These are phyloP conservation scores for Otis tarda DNA, from an alignment of 2,113 vertebrate species.

Conservation along the genomic window DNA sequence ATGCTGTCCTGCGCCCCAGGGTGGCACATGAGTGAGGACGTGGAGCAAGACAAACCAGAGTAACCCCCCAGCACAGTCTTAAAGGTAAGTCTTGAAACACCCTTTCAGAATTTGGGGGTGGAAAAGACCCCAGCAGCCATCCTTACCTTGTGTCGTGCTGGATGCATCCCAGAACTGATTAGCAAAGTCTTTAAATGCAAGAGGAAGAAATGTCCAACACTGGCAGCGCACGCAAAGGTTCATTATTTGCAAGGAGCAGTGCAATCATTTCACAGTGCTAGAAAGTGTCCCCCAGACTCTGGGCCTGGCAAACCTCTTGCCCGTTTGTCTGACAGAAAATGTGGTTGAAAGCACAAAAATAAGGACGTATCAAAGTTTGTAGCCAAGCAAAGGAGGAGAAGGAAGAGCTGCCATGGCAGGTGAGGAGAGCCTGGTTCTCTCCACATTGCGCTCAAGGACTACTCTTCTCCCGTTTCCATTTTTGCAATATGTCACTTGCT, in stretches of 20 bases:
- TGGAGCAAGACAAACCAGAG: neutral
- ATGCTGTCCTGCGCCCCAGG: neutral
- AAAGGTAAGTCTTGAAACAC: neutral
- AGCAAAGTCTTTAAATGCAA: neutral
- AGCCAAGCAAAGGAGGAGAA: neutral
- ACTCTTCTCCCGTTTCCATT: conserved; percentile 76
- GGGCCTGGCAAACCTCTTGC: neutral
- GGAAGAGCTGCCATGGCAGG: accelerated
- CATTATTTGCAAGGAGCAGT: neutral
- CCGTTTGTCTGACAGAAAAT: neutral
- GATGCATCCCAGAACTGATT: neutral
- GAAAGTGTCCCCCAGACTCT: neutral
- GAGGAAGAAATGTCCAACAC: neutral
- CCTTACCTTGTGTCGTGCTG: neutral
- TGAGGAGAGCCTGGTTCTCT: neutral
- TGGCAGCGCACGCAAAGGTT: neutral
- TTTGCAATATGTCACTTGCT: conserved; percentile 82
- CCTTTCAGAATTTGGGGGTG: neutral
- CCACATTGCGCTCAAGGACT: neutral
- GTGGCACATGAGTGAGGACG: neutral
- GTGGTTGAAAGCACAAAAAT: neutral
- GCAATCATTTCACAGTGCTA: neutral
- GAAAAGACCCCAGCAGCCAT: neutral
- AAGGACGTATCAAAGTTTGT: neutral
- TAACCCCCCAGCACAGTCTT: neutral